Evolutionary conservation across 2,113 vertebrate species (phyloP), one percentile per base, ranked within the genome.

Genomic region (Brevimyrus niger): DNA sequence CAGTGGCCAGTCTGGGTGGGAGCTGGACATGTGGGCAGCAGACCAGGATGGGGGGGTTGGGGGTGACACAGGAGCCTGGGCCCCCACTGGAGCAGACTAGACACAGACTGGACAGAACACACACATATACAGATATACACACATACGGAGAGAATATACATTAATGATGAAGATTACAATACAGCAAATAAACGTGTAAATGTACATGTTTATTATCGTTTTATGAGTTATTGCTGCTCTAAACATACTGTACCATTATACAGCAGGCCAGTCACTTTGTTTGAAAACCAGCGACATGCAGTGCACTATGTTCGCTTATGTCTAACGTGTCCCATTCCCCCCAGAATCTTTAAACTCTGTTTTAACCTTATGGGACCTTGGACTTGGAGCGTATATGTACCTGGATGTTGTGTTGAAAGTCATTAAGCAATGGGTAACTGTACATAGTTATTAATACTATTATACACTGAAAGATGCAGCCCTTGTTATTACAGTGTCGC

Each of bases 21-120:
- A 91, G 21, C 90, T 38, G 50, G 93, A 94, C 94, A 96, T 95
- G 91, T 95, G 95, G 92, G 91, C 90, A 89, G 90, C 94, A 95
- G 94, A 89, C 92, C 92, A 47, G 90, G 91, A 80, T 27, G 89
- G 65, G 89, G 85, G 89, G 89, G 89, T 91, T 90, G 88, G 90
- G 91, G 69, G 10, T 51, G 27, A 31, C 85, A 44, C 42, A 44
- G 9, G 44, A 23, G 47, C 46, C 21, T 86, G 47, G 23, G 35
- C 47, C 19, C 19, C 86, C 53, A 51, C 51, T 10, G 31, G n/a
- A 87, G 13, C 51, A 58, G 21, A 58, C 19, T 9, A 58, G 55
- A n/a, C 2, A 58, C 21, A 58, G 55, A 58, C 3, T 58, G 55
- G 55, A n/a, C 21, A n/a, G 0, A 58, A 58, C 7, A 58, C 55